Percentiles rank a stretch among this genome's conserved stretches.
phyloP scores from a whole-genome alignment of 2,888 invertebrate genomes.

The Himalopsyche tibetana region DNA sequence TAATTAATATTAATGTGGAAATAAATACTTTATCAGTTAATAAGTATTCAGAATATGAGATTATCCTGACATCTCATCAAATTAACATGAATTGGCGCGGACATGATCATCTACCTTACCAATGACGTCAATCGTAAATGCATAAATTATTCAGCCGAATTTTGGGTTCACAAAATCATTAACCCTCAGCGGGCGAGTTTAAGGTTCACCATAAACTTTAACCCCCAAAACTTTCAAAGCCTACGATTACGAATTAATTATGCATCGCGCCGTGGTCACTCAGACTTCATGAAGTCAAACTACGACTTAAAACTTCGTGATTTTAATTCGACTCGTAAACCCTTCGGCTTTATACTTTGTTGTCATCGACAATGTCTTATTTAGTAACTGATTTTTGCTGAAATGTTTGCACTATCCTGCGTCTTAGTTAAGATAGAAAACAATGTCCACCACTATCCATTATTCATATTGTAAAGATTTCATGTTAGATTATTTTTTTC shows the following conservation, averaged over 20 bases:
- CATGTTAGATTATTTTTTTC: no score
- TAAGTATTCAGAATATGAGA: no score
- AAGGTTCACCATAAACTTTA: slow-evolving; percentile 12
- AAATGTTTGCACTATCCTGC: no score
- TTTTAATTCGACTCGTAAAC: slow-evolving; percentile 20
- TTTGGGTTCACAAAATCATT: slow-evolving; percentile 6
- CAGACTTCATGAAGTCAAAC: slow-evolving; percentile 30
- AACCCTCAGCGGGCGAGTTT: slow-evolving; percentile 5
- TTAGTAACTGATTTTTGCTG: no score
- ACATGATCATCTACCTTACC: neutral
- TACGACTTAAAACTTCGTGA: slow-evolving; percentile 3
- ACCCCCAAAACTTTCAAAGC: neutral
- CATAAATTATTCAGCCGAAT: slow-evolving; percentile 2
- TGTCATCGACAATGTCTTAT: neutral
- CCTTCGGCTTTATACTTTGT: neutral
- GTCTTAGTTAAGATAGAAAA: no score
- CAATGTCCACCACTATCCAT: no score
- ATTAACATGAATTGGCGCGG: no score
- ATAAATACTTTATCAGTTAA: no score
- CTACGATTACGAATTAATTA: slow-evolving; percentile 6
- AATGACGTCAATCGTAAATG: neutral
- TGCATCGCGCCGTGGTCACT: neutral
- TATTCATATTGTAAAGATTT: no score
- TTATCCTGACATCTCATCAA: no score
- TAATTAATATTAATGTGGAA: no score